Percentiles rank a stretch among this genome's conserved stretches.
phyloP scores from a whole-genome alignment of 2,888 invertebrate genomes.

The Xylota sylvarum region DNA sequence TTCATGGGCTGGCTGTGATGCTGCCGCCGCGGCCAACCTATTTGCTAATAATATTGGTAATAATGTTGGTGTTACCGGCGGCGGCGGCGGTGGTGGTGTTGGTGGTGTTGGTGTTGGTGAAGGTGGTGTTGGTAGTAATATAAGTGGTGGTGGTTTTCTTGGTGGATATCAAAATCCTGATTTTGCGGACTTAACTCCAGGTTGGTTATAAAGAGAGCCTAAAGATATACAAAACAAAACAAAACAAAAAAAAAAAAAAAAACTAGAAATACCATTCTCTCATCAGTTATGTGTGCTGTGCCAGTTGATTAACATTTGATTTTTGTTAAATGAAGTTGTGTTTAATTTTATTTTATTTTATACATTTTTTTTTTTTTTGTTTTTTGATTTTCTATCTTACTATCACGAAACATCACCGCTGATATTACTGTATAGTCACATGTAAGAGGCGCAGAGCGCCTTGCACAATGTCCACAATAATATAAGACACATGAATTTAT shows the following conservation, averaged over 20 bases:
- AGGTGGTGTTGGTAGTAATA: slow-evolving; percentile 78
- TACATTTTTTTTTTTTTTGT: slow-evolving; percentile 8
- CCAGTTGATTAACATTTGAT: slow-evolving; percentile 44
- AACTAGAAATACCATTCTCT: slow-evolving; percentile 21
- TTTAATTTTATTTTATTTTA: no score
- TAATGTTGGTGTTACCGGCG: slow-evolving; percentile 67
- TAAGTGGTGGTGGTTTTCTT: slow-evolving; percentile 79
- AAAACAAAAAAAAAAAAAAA: no score
- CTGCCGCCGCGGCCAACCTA: slow-evolving; percentile 79
- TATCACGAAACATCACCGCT: slow-evolving; percentile 16
- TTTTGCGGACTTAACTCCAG: slow-evolving; percentile 86
- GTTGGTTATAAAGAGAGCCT: slow-evolving; percentile 82
- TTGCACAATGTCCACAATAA: slow-evolving; percentile 10
- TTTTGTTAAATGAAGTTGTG: slow-evolving; percentile 15
- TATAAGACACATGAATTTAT: slow-evolving; percentile 8
- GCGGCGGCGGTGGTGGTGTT: slow-evolving; percentile 28
- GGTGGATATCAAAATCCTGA: slow-evolving; percentile 82
- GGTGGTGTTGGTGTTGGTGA: slow-evolving; percentile 78
- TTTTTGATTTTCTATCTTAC: neutral
- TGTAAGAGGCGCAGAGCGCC: slow-evolving; percentile 12
- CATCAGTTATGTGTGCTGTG: slow-evolving; percentile 39
- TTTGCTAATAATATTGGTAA: slow-evolving; percentile 80
- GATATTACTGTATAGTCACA: slow-evolving; percentile 16
- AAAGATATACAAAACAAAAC: slow-evolving; percentile 28
- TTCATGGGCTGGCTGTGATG: slow-evolving; percentile 88